Evolutionary conservation across 2,888 invertebrate genomes (phyloP).

Genomic region (Clepsis dumicolana): DNA sequence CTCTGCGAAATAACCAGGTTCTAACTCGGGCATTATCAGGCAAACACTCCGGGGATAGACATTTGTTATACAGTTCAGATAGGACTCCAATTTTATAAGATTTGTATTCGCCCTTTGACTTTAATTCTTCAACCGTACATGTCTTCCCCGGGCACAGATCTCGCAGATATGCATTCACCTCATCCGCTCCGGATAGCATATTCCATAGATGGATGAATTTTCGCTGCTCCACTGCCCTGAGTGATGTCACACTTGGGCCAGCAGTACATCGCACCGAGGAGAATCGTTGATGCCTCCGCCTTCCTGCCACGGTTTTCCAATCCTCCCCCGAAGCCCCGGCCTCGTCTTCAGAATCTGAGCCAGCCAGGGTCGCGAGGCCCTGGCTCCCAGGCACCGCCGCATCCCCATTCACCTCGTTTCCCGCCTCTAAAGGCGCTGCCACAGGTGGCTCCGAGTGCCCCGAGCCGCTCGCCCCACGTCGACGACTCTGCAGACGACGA

Average conservation of each 20-base stretch:
- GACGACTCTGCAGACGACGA: no score
- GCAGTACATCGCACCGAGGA: constrained; percentile 13
- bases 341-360: neutral
- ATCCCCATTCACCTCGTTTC: no score
- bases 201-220: constrained; percentile 28
- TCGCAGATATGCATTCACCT: constrained; percentile 4
- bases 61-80: neutral
- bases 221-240: constrained; percentile 13
- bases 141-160: neutral
- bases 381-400: no score
- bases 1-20: constrained; percentile 20
- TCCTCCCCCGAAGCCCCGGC: neutral
- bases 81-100: constrained; percentile 34
- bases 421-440: no score
- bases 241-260: constrained; percentile 2
- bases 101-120: constrained; percentile 26
- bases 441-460: no score
- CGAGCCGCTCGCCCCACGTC: no score
- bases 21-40: constrained; percentile 24
- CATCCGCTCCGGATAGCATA: constrained; percentile 17
- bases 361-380: neutral
- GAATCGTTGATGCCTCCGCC: neutral
- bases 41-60: constrained; percentile 10
- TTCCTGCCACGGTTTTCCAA: neutral
- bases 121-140: constrained; percentile 10